phyloP scores from a whole-genome alignment of 2,113 vertebrate genomes.

The Pelvicachromis taeniatus region DNA sequence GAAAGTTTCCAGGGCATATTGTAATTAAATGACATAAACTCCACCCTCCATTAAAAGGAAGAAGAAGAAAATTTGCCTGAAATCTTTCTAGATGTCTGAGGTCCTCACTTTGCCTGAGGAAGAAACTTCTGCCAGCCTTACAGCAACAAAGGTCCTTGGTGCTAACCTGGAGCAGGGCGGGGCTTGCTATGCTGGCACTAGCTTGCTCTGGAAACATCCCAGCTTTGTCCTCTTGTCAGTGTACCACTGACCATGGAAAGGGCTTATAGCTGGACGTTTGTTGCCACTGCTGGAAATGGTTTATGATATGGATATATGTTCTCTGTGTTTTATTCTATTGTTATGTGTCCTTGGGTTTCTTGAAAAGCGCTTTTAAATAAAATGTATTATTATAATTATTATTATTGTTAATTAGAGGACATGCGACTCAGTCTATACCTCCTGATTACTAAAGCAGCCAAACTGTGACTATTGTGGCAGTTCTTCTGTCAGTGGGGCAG shows the following conservation, averaged over 20 bases:
- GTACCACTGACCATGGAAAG: not conserved
- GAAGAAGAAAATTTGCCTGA: not conserved
- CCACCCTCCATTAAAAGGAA: not conserved
- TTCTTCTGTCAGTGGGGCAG: not conserved
- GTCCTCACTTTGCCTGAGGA: not conserved
- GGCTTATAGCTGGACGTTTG: not conserved
- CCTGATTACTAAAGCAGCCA: not conserved
- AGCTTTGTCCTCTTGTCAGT: not conserved
- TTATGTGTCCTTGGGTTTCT: too few relatives aligned
- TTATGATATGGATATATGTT: not conserved
- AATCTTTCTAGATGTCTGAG: not conserved
- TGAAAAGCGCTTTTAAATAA: too few relatives aligned
- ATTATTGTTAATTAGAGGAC: not conserved
- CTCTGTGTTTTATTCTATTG: too few relatives aligned
- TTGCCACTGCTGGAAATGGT: not conserved
- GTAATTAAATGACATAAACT: not conserved
- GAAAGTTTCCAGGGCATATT: not conserved
- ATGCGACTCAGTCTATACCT: not conserved
- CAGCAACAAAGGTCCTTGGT: not conserved
- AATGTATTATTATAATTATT: too few relatives aligned
- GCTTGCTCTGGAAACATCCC: not conserved
- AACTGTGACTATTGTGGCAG: not conserved
- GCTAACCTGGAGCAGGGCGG: not conserved
- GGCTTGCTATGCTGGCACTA: not conserved
- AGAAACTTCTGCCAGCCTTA: not conserved